Evolutionary conservation across 2,797 vertebrate genomes (phyloP).

Genomic region (Coendou prehensilis): DNA sequence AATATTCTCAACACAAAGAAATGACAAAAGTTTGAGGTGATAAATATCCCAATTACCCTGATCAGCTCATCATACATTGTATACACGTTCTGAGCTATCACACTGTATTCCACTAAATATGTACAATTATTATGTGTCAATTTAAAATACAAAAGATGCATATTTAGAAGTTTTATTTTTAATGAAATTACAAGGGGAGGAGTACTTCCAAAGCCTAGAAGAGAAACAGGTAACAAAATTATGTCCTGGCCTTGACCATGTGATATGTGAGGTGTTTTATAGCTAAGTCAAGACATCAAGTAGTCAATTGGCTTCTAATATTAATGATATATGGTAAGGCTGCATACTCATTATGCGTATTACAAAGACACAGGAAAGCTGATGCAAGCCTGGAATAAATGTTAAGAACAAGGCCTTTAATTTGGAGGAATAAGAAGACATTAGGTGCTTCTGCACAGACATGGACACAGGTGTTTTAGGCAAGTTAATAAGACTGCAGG

Average conservation of each 20-base stretch:
- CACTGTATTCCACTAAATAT: neutral
- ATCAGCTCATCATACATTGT: neutral
- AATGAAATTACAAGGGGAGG: neutral
- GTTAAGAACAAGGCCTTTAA: constrained; percentile 8
- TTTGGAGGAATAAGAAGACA: neutral
- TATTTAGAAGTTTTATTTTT: neutral
- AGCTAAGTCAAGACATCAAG: neutral
- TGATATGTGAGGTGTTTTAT: neutral
- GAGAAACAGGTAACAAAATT: neutral
- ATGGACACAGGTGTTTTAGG: neutral
- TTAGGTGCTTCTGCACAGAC: neutral
- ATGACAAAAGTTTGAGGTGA: neutral
- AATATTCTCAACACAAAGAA: too few relatives aligned
- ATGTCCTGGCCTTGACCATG: neutral
- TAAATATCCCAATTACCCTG: neutral
- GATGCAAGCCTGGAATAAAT: neutral
- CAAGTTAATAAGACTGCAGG: neutral
- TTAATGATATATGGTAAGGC: neutral
- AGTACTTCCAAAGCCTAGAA: neutral
- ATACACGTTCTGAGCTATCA: neutral
- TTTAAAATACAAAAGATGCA: neutral
- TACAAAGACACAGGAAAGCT: neutral
- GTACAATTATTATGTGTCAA: neutral
- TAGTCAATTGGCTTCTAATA: neutral
- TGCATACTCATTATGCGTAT: neutral